Conservation (phyloP, 1,140 invertebrate genomes). For the Bombus confusus region DNA sequence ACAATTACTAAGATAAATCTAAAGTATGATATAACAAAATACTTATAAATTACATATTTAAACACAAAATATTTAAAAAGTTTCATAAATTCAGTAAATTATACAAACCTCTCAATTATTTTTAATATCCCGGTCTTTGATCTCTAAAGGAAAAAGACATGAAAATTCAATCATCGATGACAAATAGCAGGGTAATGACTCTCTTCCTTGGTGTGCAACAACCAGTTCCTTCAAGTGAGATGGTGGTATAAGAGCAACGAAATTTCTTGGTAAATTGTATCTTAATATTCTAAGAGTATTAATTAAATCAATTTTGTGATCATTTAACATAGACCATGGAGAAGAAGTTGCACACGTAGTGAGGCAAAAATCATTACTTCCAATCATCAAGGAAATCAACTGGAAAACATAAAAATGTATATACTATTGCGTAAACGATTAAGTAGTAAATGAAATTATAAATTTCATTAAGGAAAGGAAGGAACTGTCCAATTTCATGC, state of each 20-base stretch:
- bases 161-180: constrained; percentile 79
- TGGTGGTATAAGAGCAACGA: constrained; percentile 84
- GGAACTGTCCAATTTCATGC: too few species aligned
- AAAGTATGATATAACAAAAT: too few species aligned
- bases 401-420: constrained; percentile 76
- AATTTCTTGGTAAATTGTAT: constrained; percentile 85
- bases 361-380: constrained; percentile 87
- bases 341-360: constrained; percentile 83
- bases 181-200: constrained; percentile 72
- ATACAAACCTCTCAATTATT: constrained; percentile 79
- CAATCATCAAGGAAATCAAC: constrained; percentile 87
- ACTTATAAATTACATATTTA: too few species aligned
- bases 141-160: constrained; percentile 80
- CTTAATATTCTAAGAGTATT: constrained; percentile 83
- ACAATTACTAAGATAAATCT: too few species aligned
- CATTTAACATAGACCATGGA: constrained; percentile 72
- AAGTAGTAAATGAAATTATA: too few species aligned
- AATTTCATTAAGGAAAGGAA: too few species aligned
- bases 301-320: constrained; percentile 82
- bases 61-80: too few species aligned
- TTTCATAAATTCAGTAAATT: not conserved
- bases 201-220: constrained; percentile 63
- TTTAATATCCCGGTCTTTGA: constrained; percentile 66
- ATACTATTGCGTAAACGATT: not conserved
- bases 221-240: constrained; percentile 76